A percentile compares a stretch with the other conserved stretches of the same genome.
Conservation (phyloP, 2,113 vertebrate genomes). For the Eclectus roratus region DNA sequence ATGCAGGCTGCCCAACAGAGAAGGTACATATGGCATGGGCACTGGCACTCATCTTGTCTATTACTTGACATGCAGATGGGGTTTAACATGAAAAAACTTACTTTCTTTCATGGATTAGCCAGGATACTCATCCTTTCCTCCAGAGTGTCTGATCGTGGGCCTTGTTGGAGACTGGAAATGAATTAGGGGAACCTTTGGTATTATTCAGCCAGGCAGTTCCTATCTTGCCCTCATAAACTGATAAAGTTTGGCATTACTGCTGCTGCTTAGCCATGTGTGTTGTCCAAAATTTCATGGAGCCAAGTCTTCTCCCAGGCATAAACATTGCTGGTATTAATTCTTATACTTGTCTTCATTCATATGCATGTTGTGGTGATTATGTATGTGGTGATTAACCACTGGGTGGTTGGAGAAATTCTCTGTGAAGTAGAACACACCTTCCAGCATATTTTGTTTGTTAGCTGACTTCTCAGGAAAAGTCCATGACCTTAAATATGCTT, state of each 20-base stretch:
- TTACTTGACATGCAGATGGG: rapidly evolving
- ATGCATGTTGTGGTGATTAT: not conserved
- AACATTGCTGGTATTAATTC: not conserved
- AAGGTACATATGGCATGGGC: not conserved
- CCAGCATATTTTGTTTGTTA: not conserved
- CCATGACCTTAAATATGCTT: not conserved
- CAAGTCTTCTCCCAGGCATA: not conserved
- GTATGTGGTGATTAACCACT: not conserved
- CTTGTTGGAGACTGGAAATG: rapidly evolving
- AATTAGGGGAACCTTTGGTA: not conserved
- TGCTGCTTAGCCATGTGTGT: not conserved
- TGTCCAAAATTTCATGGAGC: not conserved
- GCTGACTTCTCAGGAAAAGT: not conserved
- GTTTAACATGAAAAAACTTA: not conserved
- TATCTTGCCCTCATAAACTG: not conserved
- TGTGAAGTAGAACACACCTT: rapidly evolving
- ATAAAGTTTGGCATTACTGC: not conserved
- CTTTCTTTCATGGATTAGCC: not conserved
- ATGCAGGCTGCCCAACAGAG: not conserved
- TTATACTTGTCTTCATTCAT: not conserved
- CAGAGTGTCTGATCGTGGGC: not conserved
- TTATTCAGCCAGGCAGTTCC: not conserved
- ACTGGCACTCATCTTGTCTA: not conserved
- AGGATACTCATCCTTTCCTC: not conserved
- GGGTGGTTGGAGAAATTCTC: not conserved